phyloP scores from a whole-genome alignment of 2,113 vertebrate species.

The Cyphomyrus discorhynchus region DNA sequence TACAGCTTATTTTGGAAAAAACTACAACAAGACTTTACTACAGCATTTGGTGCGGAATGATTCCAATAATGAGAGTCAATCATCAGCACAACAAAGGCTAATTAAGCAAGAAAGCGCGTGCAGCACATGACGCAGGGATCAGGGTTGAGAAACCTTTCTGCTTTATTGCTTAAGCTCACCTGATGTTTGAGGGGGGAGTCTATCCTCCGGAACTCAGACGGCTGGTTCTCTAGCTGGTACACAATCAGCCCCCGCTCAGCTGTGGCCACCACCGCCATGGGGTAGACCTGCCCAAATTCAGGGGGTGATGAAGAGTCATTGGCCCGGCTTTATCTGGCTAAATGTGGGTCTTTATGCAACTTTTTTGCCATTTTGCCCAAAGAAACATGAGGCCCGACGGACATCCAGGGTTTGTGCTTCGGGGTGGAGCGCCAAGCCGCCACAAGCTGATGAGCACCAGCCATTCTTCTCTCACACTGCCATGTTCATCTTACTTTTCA shows the following conservation, averaged over 20 bases:
- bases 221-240: slow-evolving; percentile 94
- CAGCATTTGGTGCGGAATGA: not conserved
- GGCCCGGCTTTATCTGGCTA: no score
- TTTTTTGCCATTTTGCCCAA: not conserved
- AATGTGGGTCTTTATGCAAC: not conserved
- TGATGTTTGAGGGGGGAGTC: slow-evolving; percentile 97
- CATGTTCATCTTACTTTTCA: not conserved
- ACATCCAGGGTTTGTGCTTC: not conserved
- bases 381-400: not conserved
- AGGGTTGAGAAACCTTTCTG: not conserved
- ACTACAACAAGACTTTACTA: not conserved
- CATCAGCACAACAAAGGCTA: not conserved
- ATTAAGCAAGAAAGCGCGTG: not conserved
- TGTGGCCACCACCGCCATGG: slow-evolving; percentile 95
- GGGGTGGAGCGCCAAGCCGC: not conserved
- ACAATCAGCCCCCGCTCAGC: slow-evolving; percentile 93
- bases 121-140: not conserved
- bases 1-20: not conserved
- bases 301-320: not conserved
- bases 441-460: not conserved
- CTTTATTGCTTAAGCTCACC: slow-evolving; percentile 52
- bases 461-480: not conserved
- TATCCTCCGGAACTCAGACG: slow-evolving; percentile 91
- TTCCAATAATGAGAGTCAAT: not conserved
- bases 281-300: slow-evolving; percentile 72